These are phyloP conservation scores for Odocoileus hemionus DNA, from an alignment of 2,113 vertebrate species.

Conservation along the genomic window DNA sequence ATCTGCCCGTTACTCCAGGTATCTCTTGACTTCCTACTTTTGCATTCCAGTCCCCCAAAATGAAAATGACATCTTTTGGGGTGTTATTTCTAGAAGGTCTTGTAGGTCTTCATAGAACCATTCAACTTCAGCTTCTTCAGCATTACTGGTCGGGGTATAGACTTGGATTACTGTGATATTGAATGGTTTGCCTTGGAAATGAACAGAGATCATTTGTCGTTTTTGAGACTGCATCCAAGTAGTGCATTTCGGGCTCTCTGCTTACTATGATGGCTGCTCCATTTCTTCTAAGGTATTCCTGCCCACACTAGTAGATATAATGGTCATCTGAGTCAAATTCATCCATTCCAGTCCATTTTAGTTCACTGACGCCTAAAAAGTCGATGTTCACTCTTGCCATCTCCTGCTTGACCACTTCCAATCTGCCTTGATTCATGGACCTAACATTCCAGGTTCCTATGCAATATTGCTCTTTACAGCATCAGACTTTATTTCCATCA, in stretches of 20 bases:
- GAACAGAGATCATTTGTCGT: neutral
- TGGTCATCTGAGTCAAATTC: neutral
- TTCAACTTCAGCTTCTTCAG: neutral
- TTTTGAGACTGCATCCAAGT: neutral
- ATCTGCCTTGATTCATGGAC: neutral
- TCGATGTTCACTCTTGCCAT: neutral
- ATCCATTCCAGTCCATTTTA: neutral
- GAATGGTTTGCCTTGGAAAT: neutral
- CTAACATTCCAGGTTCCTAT: neutral
- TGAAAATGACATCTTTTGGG: neutral
- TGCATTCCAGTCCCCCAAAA: neutral
- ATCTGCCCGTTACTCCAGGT: neutral
- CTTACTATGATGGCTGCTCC: neutral
- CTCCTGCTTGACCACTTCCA: neutral
- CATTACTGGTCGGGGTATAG: neutral
- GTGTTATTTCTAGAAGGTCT: neutral
- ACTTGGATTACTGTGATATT: neutral
- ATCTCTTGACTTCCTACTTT: neutral
- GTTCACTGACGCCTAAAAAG: neutral
- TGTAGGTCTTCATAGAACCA: neutral
- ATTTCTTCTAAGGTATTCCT: neutral
- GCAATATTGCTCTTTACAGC: neutral
- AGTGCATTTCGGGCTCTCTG: neutral
- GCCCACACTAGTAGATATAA: neutral
- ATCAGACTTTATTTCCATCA: neutral